Conservation (phyloP, 2,888 invertebrate genomes). For the Noctua pronuba region DNA sequence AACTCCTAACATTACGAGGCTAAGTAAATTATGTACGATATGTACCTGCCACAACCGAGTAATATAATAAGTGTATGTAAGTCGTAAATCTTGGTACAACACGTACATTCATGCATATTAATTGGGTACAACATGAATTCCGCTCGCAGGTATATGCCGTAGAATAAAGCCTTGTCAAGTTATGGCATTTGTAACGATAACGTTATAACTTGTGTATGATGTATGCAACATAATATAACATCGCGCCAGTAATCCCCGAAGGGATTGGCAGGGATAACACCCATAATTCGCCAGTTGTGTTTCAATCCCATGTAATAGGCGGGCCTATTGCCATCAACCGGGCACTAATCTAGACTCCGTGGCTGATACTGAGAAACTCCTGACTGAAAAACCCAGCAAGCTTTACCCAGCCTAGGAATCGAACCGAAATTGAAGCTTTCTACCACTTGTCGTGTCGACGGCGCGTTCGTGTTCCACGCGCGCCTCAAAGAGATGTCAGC, state of each 20-base stretch:
- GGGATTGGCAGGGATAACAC: not conserved
- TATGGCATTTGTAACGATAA: not conserved
- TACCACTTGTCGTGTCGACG: no score
- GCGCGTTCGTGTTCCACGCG: no score
- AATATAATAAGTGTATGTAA: constrained; percentile 1
- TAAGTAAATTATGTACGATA: constrained; percentile 28
- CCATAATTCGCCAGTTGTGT: not conserved
- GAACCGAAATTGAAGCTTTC: not conserved
- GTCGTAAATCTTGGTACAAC: constrained; percentile 38
- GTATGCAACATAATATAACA: not conserved
- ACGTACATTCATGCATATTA: constrained; percentile 40
- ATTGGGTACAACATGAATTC: constrained; percentile 17
- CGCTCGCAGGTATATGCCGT: constrained; percentile 2
- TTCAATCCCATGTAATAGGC: not conserved
- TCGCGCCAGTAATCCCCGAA: not conserved
- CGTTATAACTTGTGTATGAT: not conserved
- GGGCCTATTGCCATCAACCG: not conserved
- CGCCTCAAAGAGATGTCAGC: no score
- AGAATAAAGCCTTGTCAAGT: not conserved
- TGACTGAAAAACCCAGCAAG: not conserved
- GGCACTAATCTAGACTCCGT: not conserved
- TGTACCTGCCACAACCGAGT: constrained; percentile 2
- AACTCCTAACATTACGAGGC: constrained; percentile 5
- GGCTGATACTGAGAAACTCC: not conserved
- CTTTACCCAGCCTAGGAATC: not conserved